phyloP scores from a whole-genome alignment of 2,888 invertebrate species.

The Hypsopygia costalis region DNA sequence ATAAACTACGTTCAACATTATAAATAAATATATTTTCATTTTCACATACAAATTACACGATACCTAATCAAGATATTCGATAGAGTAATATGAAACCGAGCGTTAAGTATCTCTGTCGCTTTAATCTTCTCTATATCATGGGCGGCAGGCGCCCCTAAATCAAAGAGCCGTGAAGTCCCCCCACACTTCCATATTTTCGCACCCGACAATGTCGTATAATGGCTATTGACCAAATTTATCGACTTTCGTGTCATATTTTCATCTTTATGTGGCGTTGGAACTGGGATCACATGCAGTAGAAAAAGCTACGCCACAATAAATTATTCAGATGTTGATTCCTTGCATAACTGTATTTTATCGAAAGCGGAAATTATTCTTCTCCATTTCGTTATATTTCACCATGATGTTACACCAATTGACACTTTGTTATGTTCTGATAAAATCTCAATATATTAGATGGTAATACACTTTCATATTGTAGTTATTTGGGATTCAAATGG shows the following conservation, averaged over 20 bases:
- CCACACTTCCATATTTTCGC: conserved; percentile 74
- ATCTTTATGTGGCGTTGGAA: conserved; percentile 62
- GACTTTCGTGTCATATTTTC: conserved; percentile 74
- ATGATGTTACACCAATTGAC: conserved; percentile 1
- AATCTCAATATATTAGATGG: neutral
- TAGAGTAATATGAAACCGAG: neutral
- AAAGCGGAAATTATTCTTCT: conserved; percentile 21
- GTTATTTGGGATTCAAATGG: too few species aligned
- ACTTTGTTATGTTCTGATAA: neutral
- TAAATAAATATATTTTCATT: too few species aligned
- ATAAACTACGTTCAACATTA: too few species aligned
- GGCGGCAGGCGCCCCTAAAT: conserved; percentile 54
- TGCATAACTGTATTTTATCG: conserved; percentile 35
- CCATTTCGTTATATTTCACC: neutral
- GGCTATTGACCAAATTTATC: conserved; percentile 77
- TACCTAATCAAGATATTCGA: too few species aligned
- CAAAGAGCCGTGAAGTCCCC: conserved; percentile 65
- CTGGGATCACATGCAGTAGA: conserved; percentile 51
- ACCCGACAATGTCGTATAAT: conserved; percentile 73
- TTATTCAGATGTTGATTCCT: conserved; percentile 43
- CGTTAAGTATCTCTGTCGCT: conserved; percentile 24
- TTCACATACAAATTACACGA: too few species aligned
- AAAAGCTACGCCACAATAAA: conserved; percentile 44
- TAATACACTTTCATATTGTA: too few species aligned
- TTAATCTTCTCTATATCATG: conserved; percentile 37